Evolutionary conservation across 2,797 vertebrate genomes (phyloP), one percentile per base, ranked within the genome.

Genomic region (Remorina albescens): DNA sequence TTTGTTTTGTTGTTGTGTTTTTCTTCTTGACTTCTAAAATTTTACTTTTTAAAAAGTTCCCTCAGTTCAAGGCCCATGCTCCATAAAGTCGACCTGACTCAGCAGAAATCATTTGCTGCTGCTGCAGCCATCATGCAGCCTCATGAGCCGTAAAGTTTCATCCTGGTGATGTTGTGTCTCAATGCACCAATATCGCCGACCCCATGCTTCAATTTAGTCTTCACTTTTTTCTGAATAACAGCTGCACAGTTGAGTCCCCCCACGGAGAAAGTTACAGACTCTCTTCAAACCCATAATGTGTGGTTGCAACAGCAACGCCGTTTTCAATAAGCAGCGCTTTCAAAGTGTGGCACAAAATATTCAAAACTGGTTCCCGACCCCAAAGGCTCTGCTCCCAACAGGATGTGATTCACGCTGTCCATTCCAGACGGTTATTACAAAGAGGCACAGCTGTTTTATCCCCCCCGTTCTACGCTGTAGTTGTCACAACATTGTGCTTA

Each of bases 361-460:
- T 34, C 10, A 3, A 21, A 47, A 47, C 13, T 13, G 46, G 23
- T 6, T n/a, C 46, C 21, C 21, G 2, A 13, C 46, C 46, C 10
- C 23, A 13, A 21, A 23, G 46, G 11, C 23, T 60, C 5, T 16
- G 18, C 21, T 46, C 13, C n/a, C 4, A 56, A 57, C 28, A 0
- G 23, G 28, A 34, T 25, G 4, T 8, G 13, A 9, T 44, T 6
- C 34, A 42, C 4, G 1, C 26, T 37, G 3, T 67, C 28, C 15
- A 28, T 36, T 67, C 21, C 34, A 50, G 39, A n/a, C 53, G 23
- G 39, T 54, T 53, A n/a, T 32, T 51, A 57, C 4, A 54, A 60
- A 25, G 47, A 12, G n/a, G 23, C 37, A 50, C 8, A 5, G 42
- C 19, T 19, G 59, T n/a, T 57, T 60, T 39, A 39, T 68, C 54